Evolutionary conservation across 2,113 vertebrate genomes (phyloP).

Genomic region (Malurus melanocephalus): DNA sequence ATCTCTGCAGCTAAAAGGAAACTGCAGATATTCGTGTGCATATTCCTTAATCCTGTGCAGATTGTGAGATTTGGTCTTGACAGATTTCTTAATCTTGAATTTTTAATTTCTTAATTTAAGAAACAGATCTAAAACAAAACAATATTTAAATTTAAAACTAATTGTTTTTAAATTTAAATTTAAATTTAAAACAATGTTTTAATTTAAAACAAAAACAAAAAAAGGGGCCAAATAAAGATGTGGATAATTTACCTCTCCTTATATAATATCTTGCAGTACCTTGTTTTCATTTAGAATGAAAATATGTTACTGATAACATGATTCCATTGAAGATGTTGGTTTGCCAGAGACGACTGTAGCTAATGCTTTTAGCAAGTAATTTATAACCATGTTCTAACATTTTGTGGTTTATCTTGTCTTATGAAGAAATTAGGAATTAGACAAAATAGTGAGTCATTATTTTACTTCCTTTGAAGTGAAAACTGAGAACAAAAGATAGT

Average conservation of each 20-base stretch:
- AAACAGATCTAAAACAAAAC: not conserved
- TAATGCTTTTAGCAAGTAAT: not conserved
- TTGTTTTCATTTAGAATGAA: not conserved
- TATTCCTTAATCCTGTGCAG: not conserved
- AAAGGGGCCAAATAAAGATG: not conserved
- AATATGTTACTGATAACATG: accelerated
- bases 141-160: too few species aligned
- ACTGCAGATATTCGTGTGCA: not conserved
- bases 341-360: not conserved
- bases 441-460: not conserved
- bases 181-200: not conserved
- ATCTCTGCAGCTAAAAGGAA: not conserved
- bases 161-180: too few species aligned
- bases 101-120: not conserved
- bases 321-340: not conserved
- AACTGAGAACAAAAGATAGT: not conserved
- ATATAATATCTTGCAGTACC: not conserved
- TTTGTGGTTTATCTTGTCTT: not conserved
- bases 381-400: not conserved
- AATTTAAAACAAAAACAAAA: not conserved
- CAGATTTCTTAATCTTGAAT: not conserved
- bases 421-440: not conserved
- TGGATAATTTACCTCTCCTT: not conserved
- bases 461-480: not conserved
- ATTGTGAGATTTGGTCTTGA: not conserved